Percentiles rank a stretch among this genome's conserved stretches.
phyloP scores from a whole-genome alignment of 2,113 vertebrate genomes.

The Tautogolabrus adspersus region DNA sequence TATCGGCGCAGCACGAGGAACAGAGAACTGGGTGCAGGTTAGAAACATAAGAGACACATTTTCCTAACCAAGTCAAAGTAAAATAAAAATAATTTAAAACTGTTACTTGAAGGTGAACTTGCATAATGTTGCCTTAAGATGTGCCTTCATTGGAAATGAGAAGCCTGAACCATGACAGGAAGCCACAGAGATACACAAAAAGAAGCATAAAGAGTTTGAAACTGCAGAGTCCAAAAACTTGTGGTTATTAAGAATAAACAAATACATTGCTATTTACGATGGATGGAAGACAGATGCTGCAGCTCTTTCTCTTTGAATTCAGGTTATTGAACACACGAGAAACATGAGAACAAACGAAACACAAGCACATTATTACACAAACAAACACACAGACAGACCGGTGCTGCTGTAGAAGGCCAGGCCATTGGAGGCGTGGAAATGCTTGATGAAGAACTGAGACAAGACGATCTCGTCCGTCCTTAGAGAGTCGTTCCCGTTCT shows the following conservation, averaged over 20 bases:
- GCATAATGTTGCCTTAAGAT: background rate
- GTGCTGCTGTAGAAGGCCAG: slow-evolving; percentile 95
- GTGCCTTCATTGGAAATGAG: too few species aligned
- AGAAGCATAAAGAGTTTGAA: background rate
- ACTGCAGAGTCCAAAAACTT: background rate
- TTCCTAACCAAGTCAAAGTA: too few species aligned
- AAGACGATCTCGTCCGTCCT: slow-evolving; percentile 91
- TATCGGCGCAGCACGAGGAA: too few species aligned
- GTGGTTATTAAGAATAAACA: background rate
- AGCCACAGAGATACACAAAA: too few species aligned
- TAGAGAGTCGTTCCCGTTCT: slow-evolving; percentile 91
- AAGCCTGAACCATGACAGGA: too few species aligned
- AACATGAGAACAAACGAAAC: background rate
- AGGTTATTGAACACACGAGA: background rate
- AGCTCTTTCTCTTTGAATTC: background rate
- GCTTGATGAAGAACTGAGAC: slow-evolving; percentile 93
- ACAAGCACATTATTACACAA: slow-evolving; percentile 8
- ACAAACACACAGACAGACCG: slow-evolving; percentile 77
- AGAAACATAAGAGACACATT: too few species aligned
- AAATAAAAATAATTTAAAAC: too few species aligned
- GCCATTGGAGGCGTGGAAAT: slow-evolving; percentile 92
- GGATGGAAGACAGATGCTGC: background rate
- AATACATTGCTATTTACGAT: too few species aligned
- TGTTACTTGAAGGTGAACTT: background rate
- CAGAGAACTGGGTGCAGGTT: too few species aligned